Percentiles rank a stretch among this genome's conserved stretches.
These are phyloP conservation scores for Pseudomugil tenellus DNA, from an alignment of 2,797 vertebrate species.

Conservation along the genomic window DNA sequence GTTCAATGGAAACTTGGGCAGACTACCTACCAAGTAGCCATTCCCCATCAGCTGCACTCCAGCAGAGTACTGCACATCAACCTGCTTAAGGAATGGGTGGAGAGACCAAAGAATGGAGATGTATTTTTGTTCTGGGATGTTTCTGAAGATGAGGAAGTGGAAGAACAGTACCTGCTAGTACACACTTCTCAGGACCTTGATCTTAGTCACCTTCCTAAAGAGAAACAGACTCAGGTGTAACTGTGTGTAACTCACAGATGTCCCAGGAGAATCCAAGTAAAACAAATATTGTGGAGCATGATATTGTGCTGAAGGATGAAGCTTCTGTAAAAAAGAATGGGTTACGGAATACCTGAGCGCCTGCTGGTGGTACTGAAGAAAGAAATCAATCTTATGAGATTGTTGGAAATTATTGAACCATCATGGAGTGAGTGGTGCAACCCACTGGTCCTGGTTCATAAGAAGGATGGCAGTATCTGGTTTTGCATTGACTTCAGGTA, in stretches of 20 bases:
- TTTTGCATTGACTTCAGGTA: slow-evolving; percentile 19
- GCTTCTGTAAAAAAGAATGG: neutral
- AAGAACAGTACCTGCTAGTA: too few species aligned
- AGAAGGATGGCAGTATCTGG: slow-evolving; percentile 11
- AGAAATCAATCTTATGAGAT: slow-evolving; percentile 26
- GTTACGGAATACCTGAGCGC: neutral
- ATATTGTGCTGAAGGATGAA: neutral
- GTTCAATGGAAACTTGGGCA: too few species aligned
- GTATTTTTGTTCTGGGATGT: neutral
- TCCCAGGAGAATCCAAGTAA: neutral
- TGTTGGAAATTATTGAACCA: slow-evolving; percentile 16
- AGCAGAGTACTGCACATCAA: too few species aligned
- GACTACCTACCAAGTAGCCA: too few species aligned
- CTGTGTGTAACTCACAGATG: neutral
- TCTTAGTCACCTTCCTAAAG: neutral
- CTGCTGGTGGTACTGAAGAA: slow-evolving; percentile 14
- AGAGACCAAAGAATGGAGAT: too few species aligned
- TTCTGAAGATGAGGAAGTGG: neutral
- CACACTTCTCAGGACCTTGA: neutral
- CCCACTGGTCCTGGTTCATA: slow-evolving; percentile 26
- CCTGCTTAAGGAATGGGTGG: too few species aligned
- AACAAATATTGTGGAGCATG: neutral
- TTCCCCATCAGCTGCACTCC: too few species aligned
- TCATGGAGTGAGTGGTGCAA: slow-evolving; percentile 28
- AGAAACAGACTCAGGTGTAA: neutral